Evolutionary conservation across 1,140 invertebrate genomes (phyloP).

Genomic region (Acromyrmex echinatior): DNA sequence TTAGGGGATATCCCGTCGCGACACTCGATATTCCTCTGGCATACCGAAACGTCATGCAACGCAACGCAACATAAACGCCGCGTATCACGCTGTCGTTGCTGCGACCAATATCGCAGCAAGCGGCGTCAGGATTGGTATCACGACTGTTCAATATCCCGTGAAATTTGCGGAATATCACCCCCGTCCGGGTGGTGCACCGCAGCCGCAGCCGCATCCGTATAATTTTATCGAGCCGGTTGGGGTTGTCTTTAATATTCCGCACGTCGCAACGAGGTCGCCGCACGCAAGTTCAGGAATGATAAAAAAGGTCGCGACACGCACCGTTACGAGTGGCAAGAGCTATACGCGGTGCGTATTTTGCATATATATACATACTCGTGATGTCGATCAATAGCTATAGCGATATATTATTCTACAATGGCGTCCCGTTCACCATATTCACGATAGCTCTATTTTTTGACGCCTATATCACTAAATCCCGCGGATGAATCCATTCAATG

Average conservation of each 20-base stretch:
- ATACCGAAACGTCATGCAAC: constrained; percentile 25
- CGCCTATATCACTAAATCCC: constrained; percentile 7
- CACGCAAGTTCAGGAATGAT: constrained; percentile 47
- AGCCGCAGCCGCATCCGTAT: neutral
- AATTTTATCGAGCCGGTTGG: constrained; percentile 26
- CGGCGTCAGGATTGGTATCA: constrained; percentile 20
- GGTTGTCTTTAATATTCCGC: constrained; percentile 18
- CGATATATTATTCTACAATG: constrained; percentile 17
- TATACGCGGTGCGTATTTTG: constrained; percentile 6
- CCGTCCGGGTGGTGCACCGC: neutral
- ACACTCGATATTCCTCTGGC: constrained; percentile 41
- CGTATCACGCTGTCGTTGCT: constrained; percentile 7
- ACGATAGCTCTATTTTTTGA: constrained; percentile 28
- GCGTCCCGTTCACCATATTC: constrained; percentile 1
- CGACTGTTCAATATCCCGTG: constrained; percentile 35
- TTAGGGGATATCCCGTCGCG: neutral
- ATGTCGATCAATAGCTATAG: constrained; percentile 32
- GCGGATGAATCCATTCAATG: constrained; percentile 19
- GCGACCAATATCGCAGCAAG: constrained; percentile 21
- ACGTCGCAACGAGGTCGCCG: constrained; percentile 10
- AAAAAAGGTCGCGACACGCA: constrained; percentile 33
- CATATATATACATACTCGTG: neutral
- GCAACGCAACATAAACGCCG: constrained; percentile 9
- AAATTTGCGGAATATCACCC: constrained; percentile 33
- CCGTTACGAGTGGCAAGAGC: too few relatives aligned